Percentiles rank a stretch among this genome's conserved stretches.
Evolutionary conservation across 2,888 invertebrate genomes (phyloP).

Genomic region (Synergus laeviventris): DNA sequence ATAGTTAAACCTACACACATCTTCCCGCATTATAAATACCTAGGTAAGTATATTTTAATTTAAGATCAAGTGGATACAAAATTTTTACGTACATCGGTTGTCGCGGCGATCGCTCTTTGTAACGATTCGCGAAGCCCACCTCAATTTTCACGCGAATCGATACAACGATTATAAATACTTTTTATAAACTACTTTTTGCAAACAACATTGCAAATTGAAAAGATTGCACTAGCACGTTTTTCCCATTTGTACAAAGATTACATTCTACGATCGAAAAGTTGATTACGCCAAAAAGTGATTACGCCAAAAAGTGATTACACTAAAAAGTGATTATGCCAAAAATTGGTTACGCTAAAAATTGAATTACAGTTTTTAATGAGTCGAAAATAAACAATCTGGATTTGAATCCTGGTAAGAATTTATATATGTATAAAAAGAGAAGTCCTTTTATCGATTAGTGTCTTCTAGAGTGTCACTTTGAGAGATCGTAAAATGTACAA

Average conservation of each 20-base stretch:
- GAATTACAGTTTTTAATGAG: not conserved
- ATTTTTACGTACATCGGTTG: slow-evolving; percentile 61
- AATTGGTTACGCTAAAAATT: not conserved
- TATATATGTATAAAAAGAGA: not conserved
- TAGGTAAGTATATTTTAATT: slow-evolving; percentile 56
- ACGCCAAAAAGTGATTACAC: not conserved
- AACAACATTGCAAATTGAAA: slow-evolving; percentile 30
- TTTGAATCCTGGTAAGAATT: not conserved
- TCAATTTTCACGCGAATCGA: slow-evolving; percentile 14
- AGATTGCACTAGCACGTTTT: slow-evolving; percentile 36
- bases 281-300: too few species aligned
- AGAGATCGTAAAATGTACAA: slow-evolving; percentile 48
- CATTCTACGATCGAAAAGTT: slow-evolving; percentile 12
- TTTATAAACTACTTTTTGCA: slow-evolving; percentile 34
- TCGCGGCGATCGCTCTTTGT: slow-evolving; percentile 62
- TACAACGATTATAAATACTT: slow-evolving; percentile 24
- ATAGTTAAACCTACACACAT: slow-evolving; percentile 58
- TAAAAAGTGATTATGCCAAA: not conserved
- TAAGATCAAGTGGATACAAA: slow-evolving; percentile 58
- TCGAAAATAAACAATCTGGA: not conserved
- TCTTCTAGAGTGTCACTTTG: slow-evolving; percentile 46
- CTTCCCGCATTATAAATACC: slow-evolving; percentile 52
- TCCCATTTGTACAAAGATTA: slow-evolving; percentile 30
- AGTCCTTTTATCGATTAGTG: not conserved
- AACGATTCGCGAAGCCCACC: slow-evolving; percentile 40